Evolutionary conservation across 2,797 vertebrate species (phyloP), one percentile per base, ranked within the genome.

Genomic region (Megaceryle alcyon): DNA sequence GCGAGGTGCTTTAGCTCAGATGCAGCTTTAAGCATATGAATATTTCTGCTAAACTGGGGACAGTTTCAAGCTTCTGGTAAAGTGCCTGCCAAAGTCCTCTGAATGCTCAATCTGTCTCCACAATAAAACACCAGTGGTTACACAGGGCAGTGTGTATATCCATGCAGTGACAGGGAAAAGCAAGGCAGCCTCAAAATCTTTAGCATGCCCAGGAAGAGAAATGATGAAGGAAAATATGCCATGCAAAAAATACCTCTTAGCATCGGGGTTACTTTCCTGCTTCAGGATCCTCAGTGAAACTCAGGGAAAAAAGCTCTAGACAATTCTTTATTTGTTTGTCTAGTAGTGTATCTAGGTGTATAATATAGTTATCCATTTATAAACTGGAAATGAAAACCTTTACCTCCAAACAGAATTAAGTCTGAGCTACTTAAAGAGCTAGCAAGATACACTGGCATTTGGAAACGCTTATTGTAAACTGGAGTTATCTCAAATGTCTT

Each of bases 301-400:
- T 1, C 13, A 61, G 13, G 12, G 5, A 1, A 6, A 60, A 54
- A 22, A 12, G 2, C 2, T 25, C 15, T 18, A 59, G 44, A 25
- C 12, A 26, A 5, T 73, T 49, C 5, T 91, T 87, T 68, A 57
- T 83, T 78, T 64, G 3, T 83, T 94, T 89, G 23, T 60, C 13
- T 85, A 26, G 29, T 29, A 76, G 46, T 1, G 1, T 33, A 13
- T 56, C 33, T 33, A 33, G 33, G 33, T 33, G 33, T 33, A 33
- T 33, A 33, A 33, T 33, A 33, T 33, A 33, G 33, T 33, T 33
- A 85, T 49, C 28, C 39, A 48, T 61, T 69, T 88, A 53, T 78
- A 81, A 91, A 81, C 29, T 54, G 26, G 25, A 63, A 43, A 20
- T 21, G 41, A 83, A 90, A 81, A 41, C 21, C 20, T 92, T 70